Evolutionary conservation across 2,797 vertebrate species (phyloP), one percentile per base, ranked within the genome.

Genomic region (Myotis vivesi): DNA sequence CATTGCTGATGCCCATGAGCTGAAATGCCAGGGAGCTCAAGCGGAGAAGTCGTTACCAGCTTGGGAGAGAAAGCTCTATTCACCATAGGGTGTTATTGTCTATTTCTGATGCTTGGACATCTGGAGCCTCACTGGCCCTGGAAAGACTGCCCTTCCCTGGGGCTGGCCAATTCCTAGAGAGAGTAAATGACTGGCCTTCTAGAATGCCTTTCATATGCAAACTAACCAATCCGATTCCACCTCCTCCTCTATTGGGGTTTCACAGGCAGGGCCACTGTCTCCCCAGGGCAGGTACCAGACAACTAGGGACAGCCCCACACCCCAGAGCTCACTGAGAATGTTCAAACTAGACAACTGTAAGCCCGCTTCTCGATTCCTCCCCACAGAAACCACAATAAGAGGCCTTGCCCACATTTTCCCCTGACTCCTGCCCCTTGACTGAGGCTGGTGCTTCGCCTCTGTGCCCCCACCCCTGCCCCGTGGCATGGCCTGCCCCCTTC

Each of bases 391-490:
- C 84, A 66, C 12, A 11, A 33, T 10, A 17, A 59, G 79, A 17
- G 12, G 33, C 19, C 38, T 71, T 4, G 2, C 5, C 75, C 20
- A 22, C 2, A 1, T 80, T 59, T 57, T 6, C 10, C 22, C 53
- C 59, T 41, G 33, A 7, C 72, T 30, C 64, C 46, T 49, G 49
- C 41, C n/a, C 36, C 25, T 66, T n/a, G 10, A 19, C 9, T 1
- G 30, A 44, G 23, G 15, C 10, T 5, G 17, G 41, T 25, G 55
- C 28, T 28, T 22, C 23, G 22, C 38, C 23, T 1, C 19, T 12
- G 25, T 5, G 0, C 17, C 59, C 22, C 25, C 5, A 0, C 53
- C 53, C 53, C 22, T 1, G 8, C 10, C 3, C 16, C 6, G 2
- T 3, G 36, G 9, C 5, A 0, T 17, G 17, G 36, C 2, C 0